Evolutionary conservation across 1,140 invertebrate species (phyloP).

Genomic region (Caenorhabditis elegans): WBcel235 BX284604.4:17483001-17483500

Average conservation of each 20-base stretch:
- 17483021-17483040: neutral
- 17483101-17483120: neutral
- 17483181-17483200: too few relatives aligned
- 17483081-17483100: slow-evolving; percentile 5
- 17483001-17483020: neutral
- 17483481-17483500: neutral
- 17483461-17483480: too few relatives aligned
- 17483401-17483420: neutral
- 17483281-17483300: slow-evolving; percentile 25
- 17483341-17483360: neutral
- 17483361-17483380: neutral
- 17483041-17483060: slow-evolving; percentile 6
- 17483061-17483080: neutral
- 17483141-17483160: too few relatives aligned
- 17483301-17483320: slow-evolving; percentile 10
- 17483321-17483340: neutral
- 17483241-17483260: too few relatives aligned
- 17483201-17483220: too few relatives aligned
- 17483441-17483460: too few relatives aligned
- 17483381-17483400: neutral
- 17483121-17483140: neutral
- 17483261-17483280: slow-evolving; percentile 2
- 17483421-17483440: neutral
- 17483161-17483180: too few relatives aligned
- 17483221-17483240: too few relatives aligned